Percentiles rank a stretch among this genome's conserved stretches.
These are phyloP conservation scores for Gymnocypris eckloni DNA, from an alignment of 2,797 vertebrate genomes.

Conservation along the genomic window DNA sequence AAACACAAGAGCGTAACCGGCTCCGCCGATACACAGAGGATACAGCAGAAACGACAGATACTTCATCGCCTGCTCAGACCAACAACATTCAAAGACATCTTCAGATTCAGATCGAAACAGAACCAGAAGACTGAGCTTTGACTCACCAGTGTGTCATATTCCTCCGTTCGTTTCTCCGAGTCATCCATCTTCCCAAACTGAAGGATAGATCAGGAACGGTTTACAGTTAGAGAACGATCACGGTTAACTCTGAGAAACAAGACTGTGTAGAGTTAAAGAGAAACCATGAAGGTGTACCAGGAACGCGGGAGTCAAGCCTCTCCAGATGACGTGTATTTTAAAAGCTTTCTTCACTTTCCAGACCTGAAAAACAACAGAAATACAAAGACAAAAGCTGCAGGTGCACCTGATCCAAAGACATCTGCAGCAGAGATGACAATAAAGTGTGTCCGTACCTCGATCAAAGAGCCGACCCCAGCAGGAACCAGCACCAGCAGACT, in stretches of 20 bases:
- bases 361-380: conserved; percentile 75
- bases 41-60: conserved; percentile 96
- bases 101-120: background rate
- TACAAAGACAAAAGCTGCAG: background rate
- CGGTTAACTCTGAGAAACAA: background rate
- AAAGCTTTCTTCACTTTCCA: conserved; percentile 99
- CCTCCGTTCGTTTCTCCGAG: conserved; percentile 92
- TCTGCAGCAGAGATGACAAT: background rate
- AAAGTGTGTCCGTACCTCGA: conserved; percentile 81
- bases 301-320: conserved; percentile 81
- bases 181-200: conserved; percentile 92
- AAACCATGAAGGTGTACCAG: conserved; percentile 65
- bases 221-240: background rate
- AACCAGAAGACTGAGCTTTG: background rate
- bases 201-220: conserved; percentile 4
- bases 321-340: conserved; percentile 91
- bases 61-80: conserved; percentile 89
- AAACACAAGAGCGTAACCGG: conserved; percentile 90
- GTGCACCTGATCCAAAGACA: too few relatives aligned
- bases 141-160: conserved; percentile 93
- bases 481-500: conserved; percentile 95
- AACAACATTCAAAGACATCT: background rate
- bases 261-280: background rate
- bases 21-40: conserved; percentile 92
- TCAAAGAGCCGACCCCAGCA: conserved; percentile 91